Conservation (phyloP, 1,140 invertebrate species). For the Halyomorpha halys region DNA sequence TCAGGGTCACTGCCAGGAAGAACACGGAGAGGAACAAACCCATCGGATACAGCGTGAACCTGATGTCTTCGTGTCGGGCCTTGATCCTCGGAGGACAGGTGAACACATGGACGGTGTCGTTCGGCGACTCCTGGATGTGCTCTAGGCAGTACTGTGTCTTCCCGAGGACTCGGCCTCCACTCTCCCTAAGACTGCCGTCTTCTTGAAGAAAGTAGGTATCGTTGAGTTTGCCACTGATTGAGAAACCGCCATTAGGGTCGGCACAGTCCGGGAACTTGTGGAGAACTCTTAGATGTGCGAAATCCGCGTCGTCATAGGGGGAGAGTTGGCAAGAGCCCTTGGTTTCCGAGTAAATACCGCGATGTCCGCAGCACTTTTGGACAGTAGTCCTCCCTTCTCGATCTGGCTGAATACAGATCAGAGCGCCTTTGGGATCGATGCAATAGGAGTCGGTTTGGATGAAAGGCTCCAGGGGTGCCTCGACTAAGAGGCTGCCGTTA, state of each 20-base stretch:
- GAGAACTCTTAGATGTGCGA: constrained; percentile 26
- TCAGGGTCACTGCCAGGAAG: constrained; percentile 64
- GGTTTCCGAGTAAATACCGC: constrained; percentile 44
- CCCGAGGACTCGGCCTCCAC: constrained; percentile 36
- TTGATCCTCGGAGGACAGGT: constrained; percentile 39
- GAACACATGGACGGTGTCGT: constrained; percentile 44
- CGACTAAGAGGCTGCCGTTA: constrained; percentile 42
- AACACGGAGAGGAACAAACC: constrained; percentile 62
- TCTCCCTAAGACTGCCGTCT: constrained; percentile 40
- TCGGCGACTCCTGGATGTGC: constrained; percentile 40
- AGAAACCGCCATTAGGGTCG: constrained; percentile 27
- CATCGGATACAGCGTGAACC: constrained; percentile 58
- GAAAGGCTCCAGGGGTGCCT: background rate
- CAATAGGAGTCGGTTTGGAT: constrained; percentile 43
- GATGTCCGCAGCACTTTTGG: constrained; percentile 48
- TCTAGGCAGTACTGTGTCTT: constrained; percentile 52
- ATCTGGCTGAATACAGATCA: constrained; percentile 43
- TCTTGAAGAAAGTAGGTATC: constrained; percentile 36
- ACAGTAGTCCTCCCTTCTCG: constrained; percentile 29
- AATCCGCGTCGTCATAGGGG: constrained; percentile 33
- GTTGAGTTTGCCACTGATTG: constrained; percentile 41
- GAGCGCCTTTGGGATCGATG: constrained; percentile 44
- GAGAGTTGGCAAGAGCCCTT: constrained; percentile 37
- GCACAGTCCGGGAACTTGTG: constrained; percentile 44
- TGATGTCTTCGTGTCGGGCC: constrained; percentile 44